Evolutionary conservation across 30 jellyfish, hydroid and myxozoan species (phyloP), one percentile per base, ranked within the genome.

Genomic region (Sanderia malayensis): DNA sequence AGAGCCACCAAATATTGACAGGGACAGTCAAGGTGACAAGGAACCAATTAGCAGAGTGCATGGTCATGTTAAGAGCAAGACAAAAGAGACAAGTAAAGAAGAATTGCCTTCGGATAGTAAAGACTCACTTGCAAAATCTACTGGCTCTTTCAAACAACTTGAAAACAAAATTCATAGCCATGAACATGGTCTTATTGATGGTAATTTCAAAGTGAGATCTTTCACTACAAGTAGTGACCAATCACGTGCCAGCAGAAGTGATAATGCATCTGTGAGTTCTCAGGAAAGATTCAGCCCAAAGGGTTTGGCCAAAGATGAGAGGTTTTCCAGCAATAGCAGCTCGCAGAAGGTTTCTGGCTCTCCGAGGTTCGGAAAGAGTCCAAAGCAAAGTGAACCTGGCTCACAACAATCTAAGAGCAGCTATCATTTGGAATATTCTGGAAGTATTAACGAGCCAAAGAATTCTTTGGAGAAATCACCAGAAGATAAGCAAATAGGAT

Each of bases 181-280:
- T 37, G 52, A 13, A 37, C 52, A 37, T 37, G 52, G 52, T 37
- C 13, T 13, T 37, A 4, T 37, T 37, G 52, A 37, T 6, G 13
- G 10, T 37, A 13, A 37, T 37, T 13, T 6, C 13, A 58, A 17
- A 20, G 23, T 13, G 33, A 74, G 86, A 25, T 67, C 67, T 1
- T 25, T n/a, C 7, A 74, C 69, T 24, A 74, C 44, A 15, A 62
- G 76, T 27, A 74, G 86, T 74, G 68, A 37, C 2, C 86, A 61
- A 1, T 74, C 86, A 8, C 58, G 31, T 18, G 55, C 19, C 28
- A 74, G 86, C 31, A 33, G 15, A 0, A 37, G 52, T 37, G 52
- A 37, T 37, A 13, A 13, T 6, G 53, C 71, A 17, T 74, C 75
- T 22, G 1, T 37, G 58, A 37, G 52, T 37, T 37, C 52, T 4